Conservation (phyloP, 1,140 invertebrate species). For the Akabosia matsudoensis region DNA sequence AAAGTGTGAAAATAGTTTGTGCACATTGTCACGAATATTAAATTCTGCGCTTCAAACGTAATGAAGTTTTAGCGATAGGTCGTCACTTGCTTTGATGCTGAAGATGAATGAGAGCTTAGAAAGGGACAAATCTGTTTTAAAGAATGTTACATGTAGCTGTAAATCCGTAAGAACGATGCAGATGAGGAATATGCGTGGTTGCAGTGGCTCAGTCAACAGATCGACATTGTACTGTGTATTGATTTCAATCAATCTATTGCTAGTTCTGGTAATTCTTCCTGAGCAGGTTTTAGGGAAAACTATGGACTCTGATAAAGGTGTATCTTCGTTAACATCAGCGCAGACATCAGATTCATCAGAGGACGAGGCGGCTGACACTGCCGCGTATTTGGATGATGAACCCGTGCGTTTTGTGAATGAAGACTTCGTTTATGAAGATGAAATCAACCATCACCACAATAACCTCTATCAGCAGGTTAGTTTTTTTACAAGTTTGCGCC, state of each 20-base stretch:
- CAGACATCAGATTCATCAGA: background rate
- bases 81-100: too few species aligned
- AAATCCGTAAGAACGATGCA: background rate
- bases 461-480: constrained; percentile 1
- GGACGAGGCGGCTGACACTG: background rate
- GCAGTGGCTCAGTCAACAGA: background rate
- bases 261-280: background rate
- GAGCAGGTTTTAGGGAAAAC: background rate
- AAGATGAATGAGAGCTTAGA: background rate
- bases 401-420: background rate
- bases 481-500: background rate
- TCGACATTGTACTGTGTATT: background rate
- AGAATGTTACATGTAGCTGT: too few species aligned
- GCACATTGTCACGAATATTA: too few species aligned
- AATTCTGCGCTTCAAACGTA: too few species aligned
- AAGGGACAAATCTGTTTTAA: background rate
- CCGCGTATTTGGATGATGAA: background rate
- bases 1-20: too few species aligned
- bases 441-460: background rate
- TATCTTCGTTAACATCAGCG: background rate
- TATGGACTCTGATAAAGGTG: background rate
- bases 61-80: too few species aligned
- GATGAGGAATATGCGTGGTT: background rate
- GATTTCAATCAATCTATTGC: background rate
- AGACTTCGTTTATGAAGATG: constrained; percentile 1